Conservation (phyloP, 2,797 vertebrate species). For the Oreortyx pictus region DNA sequence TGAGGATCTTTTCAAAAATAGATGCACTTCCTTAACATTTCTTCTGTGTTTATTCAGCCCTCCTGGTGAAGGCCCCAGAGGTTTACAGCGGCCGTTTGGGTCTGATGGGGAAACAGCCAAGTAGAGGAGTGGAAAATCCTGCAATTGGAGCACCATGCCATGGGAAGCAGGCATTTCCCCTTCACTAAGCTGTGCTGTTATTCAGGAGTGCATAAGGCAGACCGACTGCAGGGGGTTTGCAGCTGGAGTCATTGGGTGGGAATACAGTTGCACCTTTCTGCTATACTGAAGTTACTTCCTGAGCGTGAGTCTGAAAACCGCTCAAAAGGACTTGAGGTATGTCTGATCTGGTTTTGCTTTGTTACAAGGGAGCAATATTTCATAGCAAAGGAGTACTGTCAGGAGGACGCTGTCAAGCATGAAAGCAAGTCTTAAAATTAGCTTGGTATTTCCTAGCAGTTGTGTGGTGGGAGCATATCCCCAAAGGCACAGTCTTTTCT, state of each 20-base stretch:
- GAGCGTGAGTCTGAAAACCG: background rate
- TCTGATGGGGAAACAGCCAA: background rate
- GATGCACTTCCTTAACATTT: slow-evolving; percentile 3
- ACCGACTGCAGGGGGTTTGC: background rate
- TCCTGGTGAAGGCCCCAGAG: background rate
- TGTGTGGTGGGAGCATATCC: slow-evolving; percentile 42
- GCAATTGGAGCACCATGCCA: background rate
- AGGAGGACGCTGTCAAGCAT: background rate
- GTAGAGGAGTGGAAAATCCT: background rate
- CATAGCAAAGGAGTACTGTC: background rate
- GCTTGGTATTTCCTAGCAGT: slow-evolving; percentile 30
- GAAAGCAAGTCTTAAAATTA: slow-evolving; percentile 43
- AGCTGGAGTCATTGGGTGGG: background rate
- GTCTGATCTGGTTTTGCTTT: background rate
- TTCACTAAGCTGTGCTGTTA: background rate
- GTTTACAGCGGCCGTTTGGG: background rate
- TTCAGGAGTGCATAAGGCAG: background rate
- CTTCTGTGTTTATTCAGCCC: slow-evolving; percentile 32
- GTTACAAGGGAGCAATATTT: background rate
- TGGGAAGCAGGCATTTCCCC: background rate
- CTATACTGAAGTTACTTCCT: background rate
- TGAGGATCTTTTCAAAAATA: slow-evolving; percentile 44
- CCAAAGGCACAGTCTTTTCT: slow-evolving; percentile 9
- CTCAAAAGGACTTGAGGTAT: background rate
- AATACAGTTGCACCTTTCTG: background rate